Evolutionary conservation across 1,140 invertebrate species (phyloP).

Genomic region (Mylabris phalerata): DNA sequence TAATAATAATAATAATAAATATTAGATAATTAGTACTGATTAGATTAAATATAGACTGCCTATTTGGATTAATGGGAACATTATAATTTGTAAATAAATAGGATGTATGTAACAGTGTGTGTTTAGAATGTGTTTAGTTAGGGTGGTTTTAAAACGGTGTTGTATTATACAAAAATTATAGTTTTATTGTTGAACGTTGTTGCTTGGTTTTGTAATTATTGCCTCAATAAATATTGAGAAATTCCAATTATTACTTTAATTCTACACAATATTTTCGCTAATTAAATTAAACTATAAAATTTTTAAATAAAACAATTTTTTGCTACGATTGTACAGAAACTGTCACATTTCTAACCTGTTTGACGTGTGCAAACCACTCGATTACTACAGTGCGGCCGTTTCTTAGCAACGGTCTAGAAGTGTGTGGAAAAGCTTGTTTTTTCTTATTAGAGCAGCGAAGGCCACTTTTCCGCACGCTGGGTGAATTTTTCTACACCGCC

Average conservation of each 20-base stretch:
- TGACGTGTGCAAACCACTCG: no score
- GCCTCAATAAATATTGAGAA: slow-evolving; percentile 37
- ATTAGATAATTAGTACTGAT: slow-evolving; percentile 4
- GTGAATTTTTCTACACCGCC: no score
- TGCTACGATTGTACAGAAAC: no score
- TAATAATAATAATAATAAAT: slow-evolving; percentile 1
- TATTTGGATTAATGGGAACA: slow-evolving; percentile 29
- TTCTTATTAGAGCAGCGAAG: no score
- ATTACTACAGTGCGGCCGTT: no score
- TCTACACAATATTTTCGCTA: no score
- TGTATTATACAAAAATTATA: slow-evolving; percentile 9
- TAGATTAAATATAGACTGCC: slow-evolving; percentile 26
- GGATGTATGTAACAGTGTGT: slow-evolving; percentile 9
- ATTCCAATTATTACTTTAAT: no score
- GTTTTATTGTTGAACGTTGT: slow-evolving; percentile 38
- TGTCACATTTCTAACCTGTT: neutral
- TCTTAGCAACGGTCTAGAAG: no score
- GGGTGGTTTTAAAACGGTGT: slow-evolving; percentile 19
- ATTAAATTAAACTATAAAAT: no score
- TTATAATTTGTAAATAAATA: slow-evolving; percentile 27
- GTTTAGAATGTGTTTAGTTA: slow-evolving; percentile 7
- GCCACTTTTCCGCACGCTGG: no score
- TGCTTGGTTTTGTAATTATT: slow-evolving; percentile 49
- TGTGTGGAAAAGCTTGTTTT: no score
- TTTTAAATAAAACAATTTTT: neutral